Evolutionary conservation across 2,113 vertebrate genomes (phyloP).

Genomic region (Halichoeres trimaculatus): DNA sequence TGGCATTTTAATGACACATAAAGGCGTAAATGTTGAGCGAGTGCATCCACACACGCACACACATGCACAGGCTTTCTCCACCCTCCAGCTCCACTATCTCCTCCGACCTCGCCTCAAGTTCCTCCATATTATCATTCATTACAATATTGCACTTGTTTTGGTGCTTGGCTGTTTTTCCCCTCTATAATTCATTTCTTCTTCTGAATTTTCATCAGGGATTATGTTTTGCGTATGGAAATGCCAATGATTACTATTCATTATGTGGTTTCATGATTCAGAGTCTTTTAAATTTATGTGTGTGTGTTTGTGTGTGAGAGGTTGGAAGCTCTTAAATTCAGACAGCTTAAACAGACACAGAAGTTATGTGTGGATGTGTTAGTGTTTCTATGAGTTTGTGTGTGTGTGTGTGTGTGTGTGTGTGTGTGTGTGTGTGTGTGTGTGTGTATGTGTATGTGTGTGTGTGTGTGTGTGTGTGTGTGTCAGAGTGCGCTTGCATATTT

Average conservation of each 20-base stretch:
- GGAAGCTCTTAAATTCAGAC: constrained; percentile 65
- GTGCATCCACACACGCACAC: background rate
- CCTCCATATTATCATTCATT: constrained; percentile 70
- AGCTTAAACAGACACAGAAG: constrained; percentile 65
- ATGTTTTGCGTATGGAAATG: constrained; percentile 78
- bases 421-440: constrained; percentile 13
- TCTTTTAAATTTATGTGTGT: constrained; percentile 66
- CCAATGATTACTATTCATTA: constrained; percentile 79
- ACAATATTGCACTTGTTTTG: constrained; percentile 73
- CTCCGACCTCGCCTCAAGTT: constrained; percentile 32
- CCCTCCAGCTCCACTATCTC: constrained; percentile 4
- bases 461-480: constrained; percentile 17
- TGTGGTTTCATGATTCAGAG: constrained; percentile 70
- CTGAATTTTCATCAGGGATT: constrained; percentile 76
- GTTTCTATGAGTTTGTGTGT: constrained; percentile 21
- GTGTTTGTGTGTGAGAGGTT: constrained; percentile 34
- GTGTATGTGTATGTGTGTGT: constrained; percentile 17
- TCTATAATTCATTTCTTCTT: constrained; percentile 70
- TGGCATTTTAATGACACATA: constrained; percentile 28
- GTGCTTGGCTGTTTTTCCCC: constrained; percentile 43
- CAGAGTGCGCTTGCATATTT: constrained; percentile 65
- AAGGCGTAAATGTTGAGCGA: constrained; percentile 14
- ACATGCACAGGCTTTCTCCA: background rate
- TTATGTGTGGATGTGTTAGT: constrained; percentile 45
- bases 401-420: too few species aligned